Evolutionary conservation across 2,797 vertebrate genomes (phyloP).

Genomic region (Tarsius wallacei): DNA sequence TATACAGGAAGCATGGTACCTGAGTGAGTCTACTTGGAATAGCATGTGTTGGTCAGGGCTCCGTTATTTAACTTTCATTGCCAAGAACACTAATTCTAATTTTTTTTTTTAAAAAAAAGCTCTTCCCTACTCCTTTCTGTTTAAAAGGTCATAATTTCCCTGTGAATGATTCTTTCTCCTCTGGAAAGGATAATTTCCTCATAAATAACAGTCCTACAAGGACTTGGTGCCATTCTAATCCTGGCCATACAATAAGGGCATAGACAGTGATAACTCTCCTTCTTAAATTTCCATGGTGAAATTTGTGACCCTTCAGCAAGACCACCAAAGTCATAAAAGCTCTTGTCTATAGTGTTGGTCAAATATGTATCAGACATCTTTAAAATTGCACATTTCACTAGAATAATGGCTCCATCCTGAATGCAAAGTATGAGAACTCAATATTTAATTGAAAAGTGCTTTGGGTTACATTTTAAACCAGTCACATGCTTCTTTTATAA

Average conservation of each 20-base stretch:
- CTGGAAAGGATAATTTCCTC: conserved; percentile 29
- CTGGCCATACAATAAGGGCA: neutral
- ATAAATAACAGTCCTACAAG: neutral
- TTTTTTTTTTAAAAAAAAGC: neutral
- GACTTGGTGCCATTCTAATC: conserved; percentile 1
- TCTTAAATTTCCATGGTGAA: conserved; percentile 26
- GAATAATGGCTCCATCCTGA: neutral
- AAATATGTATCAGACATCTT: conserved; percentile 18
- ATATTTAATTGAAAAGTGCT: conserved; percentile 17
- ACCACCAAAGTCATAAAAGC: conserved; percentile 56
- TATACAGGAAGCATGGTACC: neutral
- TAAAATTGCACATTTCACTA: conserved; percentile 25
- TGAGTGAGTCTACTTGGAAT: neutral
- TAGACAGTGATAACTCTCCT: neutral
- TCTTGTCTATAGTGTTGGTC: neutral
- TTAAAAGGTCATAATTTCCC: conserved; percentile 58
- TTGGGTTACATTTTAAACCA: neutral
- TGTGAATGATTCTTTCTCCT: conserved; percentile 10
- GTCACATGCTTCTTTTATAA: conserved; percentile 51
- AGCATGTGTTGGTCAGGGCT: neutral
- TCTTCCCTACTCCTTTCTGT: neutral
- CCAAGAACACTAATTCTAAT: neutral
- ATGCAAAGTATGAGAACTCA: neutral
- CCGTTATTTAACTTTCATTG: conserved; percentile 12
- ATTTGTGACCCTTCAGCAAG: neutral